phyloP scores from a whole-genome alignment of 53 echinoderm and acorn worm genomes.

The Echinometra lucunter region DNA sequence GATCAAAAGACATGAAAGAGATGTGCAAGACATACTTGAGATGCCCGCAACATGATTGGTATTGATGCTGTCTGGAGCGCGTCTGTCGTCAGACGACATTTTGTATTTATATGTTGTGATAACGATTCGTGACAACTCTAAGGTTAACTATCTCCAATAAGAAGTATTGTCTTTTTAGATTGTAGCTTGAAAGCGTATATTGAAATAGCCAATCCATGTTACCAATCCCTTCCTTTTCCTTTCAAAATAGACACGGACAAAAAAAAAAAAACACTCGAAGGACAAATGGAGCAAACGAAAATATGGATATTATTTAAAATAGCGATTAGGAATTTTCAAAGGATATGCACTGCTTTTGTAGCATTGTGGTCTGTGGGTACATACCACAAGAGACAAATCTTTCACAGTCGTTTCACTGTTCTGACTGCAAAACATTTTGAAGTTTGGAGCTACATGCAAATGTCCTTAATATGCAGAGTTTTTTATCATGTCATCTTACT shows the following conservation, averaged over 20 bases:
- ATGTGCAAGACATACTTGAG: neutral
- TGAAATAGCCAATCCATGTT: neutral
- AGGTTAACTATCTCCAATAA: neutral
- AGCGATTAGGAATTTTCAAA: neutral
- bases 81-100: neutral
- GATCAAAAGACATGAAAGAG: neutral
- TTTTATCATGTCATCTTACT: no score
- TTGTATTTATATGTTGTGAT: neutral
- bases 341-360: neutral
- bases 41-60: neutral
- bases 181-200: neutral
- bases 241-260: neutral
- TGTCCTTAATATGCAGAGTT: neutral
- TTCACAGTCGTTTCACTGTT: neutral
- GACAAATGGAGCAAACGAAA: neutral
- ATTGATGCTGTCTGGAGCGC: neutral
- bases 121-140: constrained; percentile 14
- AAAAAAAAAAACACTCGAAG: neutral
- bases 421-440: neutral
- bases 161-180: neutral
- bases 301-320: constrained; percentile 14
- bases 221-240: neutral
- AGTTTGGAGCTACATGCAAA: neutral
- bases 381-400: neutral
- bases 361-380: neutral